phyloP scores from a whole-genome alignment of 1,140 invertebrate genomes.

The Drosophila bocqueti region DNA sequence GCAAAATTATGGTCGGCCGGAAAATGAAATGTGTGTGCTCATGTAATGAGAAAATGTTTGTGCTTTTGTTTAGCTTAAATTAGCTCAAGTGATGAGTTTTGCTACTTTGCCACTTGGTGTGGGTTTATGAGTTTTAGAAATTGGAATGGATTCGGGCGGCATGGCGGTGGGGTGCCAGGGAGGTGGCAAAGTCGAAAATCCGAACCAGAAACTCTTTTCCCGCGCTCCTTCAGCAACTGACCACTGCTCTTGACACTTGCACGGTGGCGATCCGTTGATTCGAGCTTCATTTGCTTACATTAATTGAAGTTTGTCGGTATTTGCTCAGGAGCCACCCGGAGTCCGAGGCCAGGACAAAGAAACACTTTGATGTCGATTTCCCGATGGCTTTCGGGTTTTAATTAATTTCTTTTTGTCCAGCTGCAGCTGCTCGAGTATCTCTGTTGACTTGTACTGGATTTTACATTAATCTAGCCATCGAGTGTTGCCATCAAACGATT shows the following conservation, averaged over 20 bases:
- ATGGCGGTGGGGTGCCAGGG: background rate
- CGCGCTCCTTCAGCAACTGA: conserved; percentile 3
- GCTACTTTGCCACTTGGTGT: conserved; percentile 23
- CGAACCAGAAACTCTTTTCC: conserved; percentile 15
- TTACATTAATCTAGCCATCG: conserved; percentile 69
- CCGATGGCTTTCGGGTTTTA: conserved; percentile 61
- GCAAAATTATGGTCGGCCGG: conserved; percentile 56
- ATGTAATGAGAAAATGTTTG: conserved; percentile 72
- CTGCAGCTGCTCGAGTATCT: conserved; percentile 14
- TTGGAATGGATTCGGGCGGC: background rate
- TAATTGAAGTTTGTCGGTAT: conserved; percentile 64
- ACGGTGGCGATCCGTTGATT: conserved; percentile 19
- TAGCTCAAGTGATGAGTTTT: conserved; percentile 66
- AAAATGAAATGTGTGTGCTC: conserved; percentile 70
- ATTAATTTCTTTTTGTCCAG: conserved; percentile 62
- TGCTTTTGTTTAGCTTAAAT: conserved; percentile 76
- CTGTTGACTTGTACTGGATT: conserved; percentile 57
- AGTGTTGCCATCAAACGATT: conserved; percentile 74
- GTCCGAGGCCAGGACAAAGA: conserved; percentile 22
- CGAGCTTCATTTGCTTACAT: conserved; percentile 68
- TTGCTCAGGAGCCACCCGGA: conserved; percentile 34
- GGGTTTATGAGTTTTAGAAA: conserved; percentile 47
- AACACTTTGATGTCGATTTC: conserved; percentile 50
- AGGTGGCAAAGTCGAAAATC: background rate
- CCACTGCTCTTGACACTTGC: conserved; percentile 34